A percentile compares a stretch with the other conserved stretches of the same genome.
Conservation (phyloP, 2,113 vertebrate genomes). For the Phycodurus eques region DNA sequence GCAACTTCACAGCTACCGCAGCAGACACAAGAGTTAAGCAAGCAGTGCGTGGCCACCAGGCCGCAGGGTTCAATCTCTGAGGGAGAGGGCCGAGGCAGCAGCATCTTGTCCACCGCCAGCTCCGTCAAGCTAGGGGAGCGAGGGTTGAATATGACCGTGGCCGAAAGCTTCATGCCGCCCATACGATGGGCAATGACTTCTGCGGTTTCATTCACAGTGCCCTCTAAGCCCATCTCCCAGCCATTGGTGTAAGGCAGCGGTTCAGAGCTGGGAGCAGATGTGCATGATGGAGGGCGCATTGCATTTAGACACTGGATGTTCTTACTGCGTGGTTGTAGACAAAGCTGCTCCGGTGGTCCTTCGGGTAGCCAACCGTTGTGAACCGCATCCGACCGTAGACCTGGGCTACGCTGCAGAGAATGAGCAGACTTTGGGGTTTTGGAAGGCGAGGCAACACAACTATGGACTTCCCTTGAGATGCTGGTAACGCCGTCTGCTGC, state of each 20-base stretch:
- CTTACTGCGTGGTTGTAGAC: constrained; percentile 56
- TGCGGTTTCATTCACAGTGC: constrained; percentile 73
- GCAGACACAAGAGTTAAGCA: constrained; percentile 93
- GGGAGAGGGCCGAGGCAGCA: constrained; percentile 50
- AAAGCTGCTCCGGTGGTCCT: constrained; percentile 50
- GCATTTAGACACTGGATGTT: constrained; percentile 57
- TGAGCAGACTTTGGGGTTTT: constrained; percentile 51
- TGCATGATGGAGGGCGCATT: constrained; percentile 36
- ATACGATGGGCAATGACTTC: constrained; percentile 93
- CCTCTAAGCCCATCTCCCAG: constrained; percentile 80
- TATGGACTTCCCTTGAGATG: constrained; percentile 56
- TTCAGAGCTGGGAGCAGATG: constrained; percentile 49
- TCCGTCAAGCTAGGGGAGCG: constrained; percentile 80
- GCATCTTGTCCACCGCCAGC: constrained; percentile 65
- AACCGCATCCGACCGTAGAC: constrained; percentile 30
- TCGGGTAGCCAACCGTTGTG: constrained; percentile 65
- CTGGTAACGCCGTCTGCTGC: constrained; percentile 64
- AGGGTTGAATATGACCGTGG: constrained; percentile 97
- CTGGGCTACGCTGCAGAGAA: constrained; percentile 23
- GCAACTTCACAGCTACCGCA: constrained; percentile 86
- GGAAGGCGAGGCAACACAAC: constrained; percentile 38
- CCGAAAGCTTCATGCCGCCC: constrained; percentile 96
- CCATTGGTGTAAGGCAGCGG: constrained; percentile 79
- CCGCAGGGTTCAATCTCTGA: constrained; percentile 74
- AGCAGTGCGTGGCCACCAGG: constrained; percentile 81